Evolutionary conservation across 2,797 vertebrate species (phyloP).

Genomic region (Clarias pachynema): DNA sequence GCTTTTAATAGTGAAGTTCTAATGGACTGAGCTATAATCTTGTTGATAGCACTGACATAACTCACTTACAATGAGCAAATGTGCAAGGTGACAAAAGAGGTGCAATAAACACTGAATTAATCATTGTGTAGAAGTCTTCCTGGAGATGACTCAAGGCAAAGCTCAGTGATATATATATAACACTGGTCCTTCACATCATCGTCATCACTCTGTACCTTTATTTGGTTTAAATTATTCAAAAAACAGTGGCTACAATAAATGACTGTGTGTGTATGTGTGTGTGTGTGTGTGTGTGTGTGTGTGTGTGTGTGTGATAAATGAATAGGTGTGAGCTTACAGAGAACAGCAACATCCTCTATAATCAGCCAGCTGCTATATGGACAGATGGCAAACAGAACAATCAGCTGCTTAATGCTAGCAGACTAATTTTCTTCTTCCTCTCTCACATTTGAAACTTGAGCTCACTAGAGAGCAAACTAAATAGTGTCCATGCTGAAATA

Average conservation of each 20-base stretch:
- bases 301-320: not conserved
- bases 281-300: not conserved
- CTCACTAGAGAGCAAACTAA: not conserved
- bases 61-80: not conserved
- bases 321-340: constrained; percentile 12
- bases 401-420: constrained; percentile 20
- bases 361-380: constrained; percentile 18
- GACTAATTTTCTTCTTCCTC: not conserved
- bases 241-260: not conserved
- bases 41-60: too few species aligned
- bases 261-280: not conserved
- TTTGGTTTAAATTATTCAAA: not conserved
- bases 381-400: constrained; percentile 21
- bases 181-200: not conserved
- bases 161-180: not conserved
- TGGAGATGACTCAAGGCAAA: not conserved
- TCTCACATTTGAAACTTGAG: not conserved
- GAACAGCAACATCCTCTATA: constrained; percentile 19
- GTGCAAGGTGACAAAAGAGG: too few species aligned
- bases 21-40: not conserved
- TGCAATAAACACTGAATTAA: not conserved
- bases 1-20: not conserved
- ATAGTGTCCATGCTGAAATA: not conserved
- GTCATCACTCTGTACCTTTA: not conserved
- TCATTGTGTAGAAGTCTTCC: not conserved